Conservation (phyloP, 2,888 invertebrate species). For the Chironomus riparius region DNA sequence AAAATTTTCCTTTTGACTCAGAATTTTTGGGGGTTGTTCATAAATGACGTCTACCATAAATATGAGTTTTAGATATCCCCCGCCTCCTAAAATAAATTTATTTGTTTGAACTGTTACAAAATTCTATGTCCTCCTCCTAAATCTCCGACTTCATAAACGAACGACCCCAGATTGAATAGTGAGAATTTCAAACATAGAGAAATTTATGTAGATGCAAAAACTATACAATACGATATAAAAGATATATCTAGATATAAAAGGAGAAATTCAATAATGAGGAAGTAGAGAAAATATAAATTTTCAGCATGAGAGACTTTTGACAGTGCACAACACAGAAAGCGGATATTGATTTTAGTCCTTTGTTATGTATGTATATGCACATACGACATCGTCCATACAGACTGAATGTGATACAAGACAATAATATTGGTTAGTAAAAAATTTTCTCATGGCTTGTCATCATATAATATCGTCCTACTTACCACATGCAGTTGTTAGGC, state of each 20-base stretch:
- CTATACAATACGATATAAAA: not conserved
- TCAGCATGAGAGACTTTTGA: not conserved
- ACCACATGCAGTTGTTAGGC: not conserved
- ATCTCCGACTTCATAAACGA: too few relatives aligned
- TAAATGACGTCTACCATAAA: too few relatives aligned
- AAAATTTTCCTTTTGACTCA: too few relatives aligned
- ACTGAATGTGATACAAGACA: not conserved
- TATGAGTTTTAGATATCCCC: too few relatives aligned
- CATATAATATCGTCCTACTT: not conserved
- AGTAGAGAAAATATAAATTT: conserved; percentile 1
- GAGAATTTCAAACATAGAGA: too few relatives aligned
- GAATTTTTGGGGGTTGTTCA: too few relatives aligned
- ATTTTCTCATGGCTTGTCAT: not conserved
- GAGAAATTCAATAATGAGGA: conserved; percentile 8
- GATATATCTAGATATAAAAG: not conserved
- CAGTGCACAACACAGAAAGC: not conserved
- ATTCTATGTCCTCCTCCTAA: too few relatives aligned
- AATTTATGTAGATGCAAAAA: not conserved
- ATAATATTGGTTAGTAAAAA: not conserved
- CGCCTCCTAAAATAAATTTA: too few relatives aligned
- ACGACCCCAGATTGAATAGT: too few relatives aligned
- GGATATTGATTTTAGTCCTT: conserved; percentile 9
- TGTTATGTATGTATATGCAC: not conserved
- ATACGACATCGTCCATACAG: not conserved
- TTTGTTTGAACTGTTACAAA: too few relatives aligned